Percentiles rank a stretch among this genome's conserved stretches.
These are phyloP conservation scores for Myzus persicae DNA, from an alignment of 1,140 invertebrate species.

Conservation along the genomic window DNA sequence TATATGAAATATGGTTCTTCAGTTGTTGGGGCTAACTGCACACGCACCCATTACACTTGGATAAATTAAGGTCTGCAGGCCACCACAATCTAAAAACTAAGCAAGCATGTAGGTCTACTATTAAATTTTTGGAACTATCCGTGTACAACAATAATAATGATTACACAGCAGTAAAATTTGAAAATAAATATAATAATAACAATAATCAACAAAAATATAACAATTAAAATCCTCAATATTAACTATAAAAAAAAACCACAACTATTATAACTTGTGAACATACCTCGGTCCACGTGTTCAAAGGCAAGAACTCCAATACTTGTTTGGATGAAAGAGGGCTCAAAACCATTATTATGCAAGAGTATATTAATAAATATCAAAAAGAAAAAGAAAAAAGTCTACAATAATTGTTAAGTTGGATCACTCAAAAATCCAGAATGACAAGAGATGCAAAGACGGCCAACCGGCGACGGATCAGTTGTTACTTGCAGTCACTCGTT, in stretches of 20 bases:
- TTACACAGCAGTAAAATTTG: not conserved
- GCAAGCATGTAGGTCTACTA: not conserved
- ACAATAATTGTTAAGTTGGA: not conserved
- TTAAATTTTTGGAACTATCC: too few relatives aligned
- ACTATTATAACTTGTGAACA: not conserved
- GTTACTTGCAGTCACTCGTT: too few relatives aligned
- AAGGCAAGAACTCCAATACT: not conserved
- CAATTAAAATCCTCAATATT: not conserved
- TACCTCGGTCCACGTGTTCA: slow-evolving; percentile 47
- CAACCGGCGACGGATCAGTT: too few relatives aligned
- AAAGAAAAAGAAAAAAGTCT: not conserved
- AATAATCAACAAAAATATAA: too few relatives aligned
- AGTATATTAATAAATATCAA: not conserved
- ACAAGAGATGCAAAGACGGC: not conserved
- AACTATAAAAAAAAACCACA: not conserved
- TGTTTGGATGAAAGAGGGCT: not conserved
- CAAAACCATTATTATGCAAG: not conserved
- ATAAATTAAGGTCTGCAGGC: not conserved
- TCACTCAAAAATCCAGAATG: not conserved
- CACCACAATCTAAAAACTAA: not conserved
- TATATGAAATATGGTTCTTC: not conserved
- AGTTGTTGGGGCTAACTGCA: not conserved
- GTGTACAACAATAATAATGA: not conserved
- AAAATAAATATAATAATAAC: not conserved
- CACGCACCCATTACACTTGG: not conserved